Base-by-base conservation (phyloP, 2,113 vertebrate genomes). In the Phrynocephalus versicolor region DNA sequence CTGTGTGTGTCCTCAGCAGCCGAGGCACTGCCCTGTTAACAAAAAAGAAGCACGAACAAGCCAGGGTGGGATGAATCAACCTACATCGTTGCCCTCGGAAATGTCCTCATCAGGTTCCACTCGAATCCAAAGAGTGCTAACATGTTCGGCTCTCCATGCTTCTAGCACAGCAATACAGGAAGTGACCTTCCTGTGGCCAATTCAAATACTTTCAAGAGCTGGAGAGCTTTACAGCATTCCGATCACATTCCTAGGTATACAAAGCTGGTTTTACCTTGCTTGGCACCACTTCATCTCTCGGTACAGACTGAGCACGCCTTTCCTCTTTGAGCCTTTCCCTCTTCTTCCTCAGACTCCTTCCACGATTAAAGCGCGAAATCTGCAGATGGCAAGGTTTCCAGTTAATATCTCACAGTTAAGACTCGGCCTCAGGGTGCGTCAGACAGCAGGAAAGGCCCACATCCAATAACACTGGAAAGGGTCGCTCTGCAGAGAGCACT, bases 321-420 rank as follows among this genome's bases (percentile, higher is more conserved):
- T 99, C 98, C 55, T 98, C 97, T 94, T 98, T 99, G 90, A 99
- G 96, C 87, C 94, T 98, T 84, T 99, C 98, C 84, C 98, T 97
- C 92, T 96, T 98, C 94, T 98, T 99, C 94, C 98, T 97, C 92
- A 97, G 96, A 91, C 96, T 98, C 94, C 98, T 96, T 85, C 98
- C 98, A 65, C 98, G 98, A 88, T 97, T 96, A 88, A 98, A 99
- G 88, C 97, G 98, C 15, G 97, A 97, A 71, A 98, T 96, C 97
- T 98, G 92, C 88, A 85, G 39, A 85, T 95, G 85, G 93, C 23
- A 92, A 91, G 91, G 73, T 89, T 86, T 88, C 84, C 30, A 91
- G 60, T 89, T 67, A 82, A 75, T 71, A 85, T 79, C 37, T 30
- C 12, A 45, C 60, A 19, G 41, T 2, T 21, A 35, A 51, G n/a